Evolutionary conservation across 2,888 invertebrate species (phyloP).

Genomic region (Troides oblongomaculatus): DNA sequence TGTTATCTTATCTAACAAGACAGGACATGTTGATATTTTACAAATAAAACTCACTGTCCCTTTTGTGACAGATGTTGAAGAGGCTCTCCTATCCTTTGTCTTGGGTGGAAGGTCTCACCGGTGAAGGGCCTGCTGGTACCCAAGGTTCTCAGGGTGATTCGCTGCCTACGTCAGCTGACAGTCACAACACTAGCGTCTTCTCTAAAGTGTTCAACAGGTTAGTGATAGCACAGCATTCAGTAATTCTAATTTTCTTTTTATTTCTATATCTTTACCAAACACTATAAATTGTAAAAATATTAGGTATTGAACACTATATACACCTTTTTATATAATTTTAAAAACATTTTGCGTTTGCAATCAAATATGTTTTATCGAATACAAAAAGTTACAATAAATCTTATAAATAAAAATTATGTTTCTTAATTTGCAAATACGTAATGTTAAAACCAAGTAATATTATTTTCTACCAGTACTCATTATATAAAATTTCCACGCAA

Average conservation of each 20-base stretch:
- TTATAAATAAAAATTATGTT: too few relatives aligned
- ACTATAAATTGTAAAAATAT: too few relatives aligned
- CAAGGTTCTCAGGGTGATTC: constrained; percentile 77
- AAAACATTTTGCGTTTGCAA: too few relatives aligned
- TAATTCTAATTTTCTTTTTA: too few relatives aligned
- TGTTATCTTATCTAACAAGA: neutral
- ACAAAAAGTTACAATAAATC: too few relatives aligned
- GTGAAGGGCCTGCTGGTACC: constrained; percentile 82
- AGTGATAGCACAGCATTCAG: neutral
- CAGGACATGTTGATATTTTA: neutral
- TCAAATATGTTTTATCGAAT: too few relatives aligned
- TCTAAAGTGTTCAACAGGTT: constrained; percentile 96
- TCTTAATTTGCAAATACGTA: too few relatives aligned
- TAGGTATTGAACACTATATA: too few relatives aligned
- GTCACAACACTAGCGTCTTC: constrained; percentile 87
- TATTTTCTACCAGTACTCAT: neutral
- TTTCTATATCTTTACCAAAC: too few relatives aligned
- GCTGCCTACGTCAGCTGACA: constrained; percentile 81
- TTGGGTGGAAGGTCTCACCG: constrained; percentile 94
- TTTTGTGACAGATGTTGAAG: constrained; percentile 89
- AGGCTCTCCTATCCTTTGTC: constrained; percentile 93
- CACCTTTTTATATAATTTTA: too few relatives aligned
- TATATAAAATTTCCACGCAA: neutral
- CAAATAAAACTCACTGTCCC: neutral
- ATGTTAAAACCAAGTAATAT: too few relatives aligned